Percentiles rank a stretch among this genome's conserved stretches.
Conservation (phyloP, 2,113 vertebrate species). For the Patagioenas fasciata region DNA sequence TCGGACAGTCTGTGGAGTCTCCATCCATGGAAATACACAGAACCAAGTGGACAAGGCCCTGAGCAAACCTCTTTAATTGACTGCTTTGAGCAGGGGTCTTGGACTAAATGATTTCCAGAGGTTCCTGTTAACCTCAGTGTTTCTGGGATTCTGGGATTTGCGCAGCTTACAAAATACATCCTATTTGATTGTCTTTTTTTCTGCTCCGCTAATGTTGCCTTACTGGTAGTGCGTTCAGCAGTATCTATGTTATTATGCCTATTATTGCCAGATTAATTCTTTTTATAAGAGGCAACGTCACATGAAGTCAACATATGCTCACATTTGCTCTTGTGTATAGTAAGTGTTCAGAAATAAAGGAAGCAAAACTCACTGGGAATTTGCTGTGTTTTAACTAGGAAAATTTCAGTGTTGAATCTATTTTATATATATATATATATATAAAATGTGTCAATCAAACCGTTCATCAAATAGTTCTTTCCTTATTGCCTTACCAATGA, state of each 20-base stretch:
- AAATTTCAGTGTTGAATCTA: neutral
- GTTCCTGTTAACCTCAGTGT: neutral
- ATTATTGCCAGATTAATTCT: slow-evolving; percentile 7
- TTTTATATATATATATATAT: too few species aligned
- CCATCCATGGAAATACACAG: neutral
- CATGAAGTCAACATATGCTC: neutral
- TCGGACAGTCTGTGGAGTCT: neutral
- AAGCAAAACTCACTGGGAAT: neutral
- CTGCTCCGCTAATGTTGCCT: neutral
- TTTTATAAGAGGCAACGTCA: neutral
- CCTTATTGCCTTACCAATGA: neutral
- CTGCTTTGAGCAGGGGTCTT: neutral
- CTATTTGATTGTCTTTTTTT: neutral
- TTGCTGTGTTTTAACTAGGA: neutral
- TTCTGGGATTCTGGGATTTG: neutral
- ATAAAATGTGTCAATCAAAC: neutral
- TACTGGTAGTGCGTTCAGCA: neutral
- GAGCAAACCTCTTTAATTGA: neutral
- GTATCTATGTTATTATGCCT: neutral
- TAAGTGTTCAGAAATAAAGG: neutral
- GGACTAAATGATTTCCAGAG: neutral
- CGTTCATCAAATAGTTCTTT: neutral
- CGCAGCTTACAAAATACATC: neutral
- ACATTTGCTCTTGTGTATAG: neutral
- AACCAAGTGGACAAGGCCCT: neutral